A percentile compares a stretch with the other conserved stretches of the same genome.
Evolutionary conservation across 2,113 vertebrate genomes (phyloP).

Genomic region (Sapajus apella): DNA sequence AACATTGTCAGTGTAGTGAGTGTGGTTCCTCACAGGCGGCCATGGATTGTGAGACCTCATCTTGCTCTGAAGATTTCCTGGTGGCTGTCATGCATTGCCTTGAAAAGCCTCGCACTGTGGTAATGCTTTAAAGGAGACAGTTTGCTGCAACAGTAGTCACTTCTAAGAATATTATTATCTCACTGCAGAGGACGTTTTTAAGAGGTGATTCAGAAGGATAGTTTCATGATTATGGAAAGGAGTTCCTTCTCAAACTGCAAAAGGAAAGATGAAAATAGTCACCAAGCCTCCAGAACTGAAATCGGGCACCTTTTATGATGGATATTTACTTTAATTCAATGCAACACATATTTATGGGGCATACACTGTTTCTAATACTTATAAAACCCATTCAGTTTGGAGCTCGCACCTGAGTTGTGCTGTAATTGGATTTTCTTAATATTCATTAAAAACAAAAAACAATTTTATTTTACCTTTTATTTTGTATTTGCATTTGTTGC

Average conservation of each 20-base stretch:
- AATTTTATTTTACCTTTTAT: conserved; percentile 24
- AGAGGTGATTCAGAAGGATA: conserved; percentile 60
- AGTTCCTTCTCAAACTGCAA: conserved; percentile 48
- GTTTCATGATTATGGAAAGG: conserved; percentile 55
- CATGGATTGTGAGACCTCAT: conserved; percentile 37
- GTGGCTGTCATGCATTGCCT: conserved; percentile 56
- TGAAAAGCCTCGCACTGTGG: conserved; percentile 72
- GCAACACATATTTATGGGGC: not conserved
- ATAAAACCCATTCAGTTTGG: not conserved
- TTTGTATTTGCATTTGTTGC: conserved; percentile 13
- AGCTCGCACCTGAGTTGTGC: not conserved
- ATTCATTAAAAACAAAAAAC: not conserved
- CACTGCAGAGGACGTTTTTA: conserved; percentile 18
- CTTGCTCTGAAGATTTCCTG: not conserved
- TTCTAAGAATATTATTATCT: conserved; percentile 65
- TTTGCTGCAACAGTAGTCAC: conserved; percentile 67
- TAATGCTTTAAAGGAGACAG: conserved; percentile 52
- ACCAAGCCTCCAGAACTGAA: conserved; percentile 39
- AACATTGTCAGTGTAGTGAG: not conserved
- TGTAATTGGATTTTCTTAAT: conserved; percentile 6
- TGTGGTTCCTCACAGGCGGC: conserved; percentile 41
- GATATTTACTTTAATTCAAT: conserved; percentile 42
- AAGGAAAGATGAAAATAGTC: conserved; percentile 42
- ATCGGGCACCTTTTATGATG: conserved; percentile 29
- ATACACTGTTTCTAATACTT: not conserved